Conservation (phyloP, 2,113 vertebrate species). For the Genyomyrus donnyi region DNA sequence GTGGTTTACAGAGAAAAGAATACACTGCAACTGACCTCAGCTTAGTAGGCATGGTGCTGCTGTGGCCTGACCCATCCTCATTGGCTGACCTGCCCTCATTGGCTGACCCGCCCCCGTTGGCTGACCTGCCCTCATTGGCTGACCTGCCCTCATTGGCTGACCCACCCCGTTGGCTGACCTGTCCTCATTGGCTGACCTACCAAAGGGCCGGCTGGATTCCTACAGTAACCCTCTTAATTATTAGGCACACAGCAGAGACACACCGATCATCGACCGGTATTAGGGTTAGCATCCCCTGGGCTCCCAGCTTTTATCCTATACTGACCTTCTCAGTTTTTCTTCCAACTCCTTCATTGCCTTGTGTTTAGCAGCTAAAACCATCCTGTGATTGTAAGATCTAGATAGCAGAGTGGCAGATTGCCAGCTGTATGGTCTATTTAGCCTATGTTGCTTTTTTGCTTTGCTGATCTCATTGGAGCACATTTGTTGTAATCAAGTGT, state of each 20-base stretch:
- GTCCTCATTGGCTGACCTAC: conserved; percentile 1
- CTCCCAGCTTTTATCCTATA: not conserved
- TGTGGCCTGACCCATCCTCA: not conserved
- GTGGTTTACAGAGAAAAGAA: not conserved
- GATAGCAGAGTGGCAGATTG: not conserved
- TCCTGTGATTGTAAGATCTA: not conserved
- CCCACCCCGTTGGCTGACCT: not conserved
- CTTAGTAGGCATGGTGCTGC: not conserved
- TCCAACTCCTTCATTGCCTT: not conserved
- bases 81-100: not conserved
- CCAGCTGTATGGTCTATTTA: not conserved
- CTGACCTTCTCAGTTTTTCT: not conserved
- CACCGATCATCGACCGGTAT: not conserved
- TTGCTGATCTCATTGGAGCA: not conserved
- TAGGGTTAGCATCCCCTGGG: not conserved
- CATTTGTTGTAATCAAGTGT: not conserved
- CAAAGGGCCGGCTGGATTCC: not conserved
- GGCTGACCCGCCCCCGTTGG: not conserved
- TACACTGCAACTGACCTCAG: not conserved
- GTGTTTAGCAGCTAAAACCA: not conserved
- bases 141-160: not conserved
- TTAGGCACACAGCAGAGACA: not conserved
- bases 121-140: not conserved
- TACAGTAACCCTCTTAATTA: not conserved
- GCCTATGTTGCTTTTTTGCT: not conserved